A percentile compares a stretch with the other conserved stretches of the same genome.
These are phyloP conservation scores for Syngnathus rostellatus DNA, from an alignment of 2,797 vertebrate species.

Conservation along the genomic window DNA sequence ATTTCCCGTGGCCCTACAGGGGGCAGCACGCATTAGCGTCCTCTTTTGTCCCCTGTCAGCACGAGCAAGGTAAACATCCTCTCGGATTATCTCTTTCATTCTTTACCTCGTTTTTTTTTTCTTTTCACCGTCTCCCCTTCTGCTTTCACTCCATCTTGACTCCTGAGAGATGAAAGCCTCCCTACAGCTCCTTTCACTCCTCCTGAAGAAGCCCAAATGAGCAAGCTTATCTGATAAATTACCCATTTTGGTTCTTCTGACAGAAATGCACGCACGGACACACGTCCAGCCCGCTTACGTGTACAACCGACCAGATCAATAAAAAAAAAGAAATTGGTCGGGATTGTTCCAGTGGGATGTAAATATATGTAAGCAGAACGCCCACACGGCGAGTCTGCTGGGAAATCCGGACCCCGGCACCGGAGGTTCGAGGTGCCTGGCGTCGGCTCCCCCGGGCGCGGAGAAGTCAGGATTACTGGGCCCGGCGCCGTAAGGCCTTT, in stretches of 20 bases:
- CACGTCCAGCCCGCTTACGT: background rate
- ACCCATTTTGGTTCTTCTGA: slow-evolving; percentile 19
- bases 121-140: slow-evolving; percentile 43
- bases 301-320: background rate
- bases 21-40: slow-evolving; percentile 49
- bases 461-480: slow-evolving; percentile 45
- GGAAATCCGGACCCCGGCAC: slow-evolving; percentile 49
- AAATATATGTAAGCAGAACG: slow-evolving; percentile 47
- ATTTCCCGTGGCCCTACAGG: slow-evolving; percentile 59
- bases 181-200: slow-evolving; percentile 66
- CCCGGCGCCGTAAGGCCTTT: slow-evolving; percentile 43
- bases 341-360: slow-evolving; percentile 8
- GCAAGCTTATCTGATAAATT: slow-evolving; percentile 62
- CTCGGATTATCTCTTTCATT: slow-evolving; percentile 58
- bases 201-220: slow-evolving; percentile 70
- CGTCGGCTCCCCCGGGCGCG: slow-evolving; percentile 40
- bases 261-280: slow-evolving; percentile 19
- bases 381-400: slow-evolving; percentile 47
- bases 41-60: slow-evolving; percentile 57
- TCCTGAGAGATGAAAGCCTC: slow-evolving; percentile 73
- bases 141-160: slow-evolving; percentile 56
- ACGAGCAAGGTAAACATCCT: slow-evolving; percentile 66
- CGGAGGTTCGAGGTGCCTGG: slow-evolving; percentile 34
- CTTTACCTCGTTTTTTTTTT: slow-evolving; percentile 48
- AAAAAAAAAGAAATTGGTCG: background rate